Base-by-base conservation (phyloP, 2,888 invertebrate genomes). In the Allacma fusca region DNA sequence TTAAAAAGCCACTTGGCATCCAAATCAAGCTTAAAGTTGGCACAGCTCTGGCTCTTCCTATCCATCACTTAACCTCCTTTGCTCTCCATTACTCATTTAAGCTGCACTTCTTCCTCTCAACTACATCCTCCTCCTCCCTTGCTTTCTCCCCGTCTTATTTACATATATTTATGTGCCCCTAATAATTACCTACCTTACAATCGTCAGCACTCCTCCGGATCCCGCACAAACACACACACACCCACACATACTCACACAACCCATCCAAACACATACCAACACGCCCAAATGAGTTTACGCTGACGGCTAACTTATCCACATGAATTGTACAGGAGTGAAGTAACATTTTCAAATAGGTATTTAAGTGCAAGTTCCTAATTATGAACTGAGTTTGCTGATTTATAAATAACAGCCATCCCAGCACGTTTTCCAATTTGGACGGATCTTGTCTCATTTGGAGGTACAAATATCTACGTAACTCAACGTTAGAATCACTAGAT, bases 1-100 rank as follows among this genome's bases (percentile, higher is more conserved):
- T 50, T 50, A 50, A 50, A 50, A 50, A 50, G 50, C 50, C 50
- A 50, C 50, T 50, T 50, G 50, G 50, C n/a, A 50, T 50, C 50
- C 50, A 50, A 50, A 50, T 50, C 50, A 50, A 50, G 50, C 50
- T 50, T 50, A 50, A 50, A 50, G 50, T 50, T 50, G 50, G 50
- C 50, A 50, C 50, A 50, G 16, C 50, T n/a, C 50, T 5, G 16
- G 50, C 50, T 50, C 50, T 50, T 50, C 16, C 50, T 50, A 50
- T 50, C 50, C 50, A 50, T 50, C 50, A 50, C 50, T 50, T 50
- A 50, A 50, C 50, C 50, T 50, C 50, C 19, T 13, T 50, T n/a
- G 50, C 19, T 50, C 16, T 50, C 50, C 50, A 50, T 50, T 50
- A 50, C 50, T 50, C 50, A 50, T 50, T 50, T 50, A 50, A 50